phyloP scores from a whole-genome alignment of 1,140 invertebrate species.

The Anastrepha obliqua region DNA sequence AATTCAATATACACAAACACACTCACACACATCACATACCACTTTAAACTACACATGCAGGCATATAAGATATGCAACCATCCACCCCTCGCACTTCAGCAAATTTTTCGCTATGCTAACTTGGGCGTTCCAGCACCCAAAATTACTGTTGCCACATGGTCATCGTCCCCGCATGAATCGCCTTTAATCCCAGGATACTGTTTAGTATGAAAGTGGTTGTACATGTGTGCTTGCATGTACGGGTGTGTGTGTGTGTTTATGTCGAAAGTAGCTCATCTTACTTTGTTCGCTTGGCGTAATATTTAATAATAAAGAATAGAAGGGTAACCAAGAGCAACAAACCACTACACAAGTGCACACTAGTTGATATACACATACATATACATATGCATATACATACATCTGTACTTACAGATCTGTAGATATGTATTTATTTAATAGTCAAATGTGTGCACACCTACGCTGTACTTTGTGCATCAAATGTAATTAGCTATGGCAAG shows the following conservation, averaged over 20 bases:
- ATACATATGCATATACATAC: neutral
- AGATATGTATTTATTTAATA: neutral
- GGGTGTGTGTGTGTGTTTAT: neutral
- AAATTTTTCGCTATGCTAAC: neutral
- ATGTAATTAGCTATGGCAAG: constrained; percentile 36
- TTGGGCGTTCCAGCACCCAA: neutral
- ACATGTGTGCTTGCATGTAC: neutral
- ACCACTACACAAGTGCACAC: neutral
- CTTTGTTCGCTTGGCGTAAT: constrained; percentile 7
- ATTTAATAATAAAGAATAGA: constrained; percentile 49
- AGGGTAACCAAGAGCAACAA: constrained; percentile 54
- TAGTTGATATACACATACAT: neutral
- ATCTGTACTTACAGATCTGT: neutral
- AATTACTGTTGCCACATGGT: constrained; percentile 1
- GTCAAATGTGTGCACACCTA: neutral
- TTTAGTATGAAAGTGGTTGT: neutral
- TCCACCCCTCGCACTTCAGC: neutral
- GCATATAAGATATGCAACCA: too few relatives aligned
- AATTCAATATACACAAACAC: neutral
- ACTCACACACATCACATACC: neutral
- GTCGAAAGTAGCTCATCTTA: constrained; percentile 5
- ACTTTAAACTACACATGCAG: neutral
- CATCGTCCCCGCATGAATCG: neutral
- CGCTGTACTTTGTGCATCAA: constrained; percentile 9
- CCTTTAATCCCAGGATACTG: constrained; percentile 19